A percentile compares a stretch with the other conserved stretches of the same genome.
Evolutionary conservation across 2,113 vertebrate species (phyloP).

Genomic region (Gadus chalcogrammus): DNA sequence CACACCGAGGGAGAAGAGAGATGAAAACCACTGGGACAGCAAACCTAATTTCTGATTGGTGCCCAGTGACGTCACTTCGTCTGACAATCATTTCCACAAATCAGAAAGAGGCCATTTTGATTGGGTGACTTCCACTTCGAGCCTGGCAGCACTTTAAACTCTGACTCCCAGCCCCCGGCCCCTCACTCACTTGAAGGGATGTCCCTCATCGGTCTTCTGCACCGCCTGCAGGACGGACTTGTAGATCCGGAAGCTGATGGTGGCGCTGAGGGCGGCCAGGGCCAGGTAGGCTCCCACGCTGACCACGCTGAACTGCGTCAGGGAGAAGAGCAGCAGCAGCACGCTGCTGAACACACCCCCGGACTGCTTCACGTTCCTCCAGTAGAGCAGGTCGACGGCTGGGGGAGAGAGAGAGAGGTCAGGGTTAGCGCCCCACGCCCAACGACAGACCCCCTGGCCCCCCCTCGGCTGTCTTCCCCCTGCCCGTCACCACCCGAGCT

Average conservation of each 20-base stretch:
- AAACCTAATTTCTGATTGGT: no score
- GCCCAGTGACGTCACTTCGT: no score
- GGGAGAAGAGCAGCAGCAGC: conserved; percentile 94
- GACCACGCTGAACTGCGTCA: conserved; percentile 98
- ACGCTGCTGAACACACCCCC: conserved; percentile 90
- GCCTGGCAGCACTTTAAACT: no score
- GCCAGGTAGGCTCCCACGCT: conserved; percentile 95
- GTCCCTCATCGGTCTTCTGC: conserved; percentile 97
- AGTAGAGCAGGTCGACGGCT: conserved; percentile 97
- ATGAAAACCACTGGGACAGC: no score
- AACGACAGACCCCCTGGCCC: background rate
- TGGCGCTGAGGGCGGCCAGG: conserved; percentile 91
- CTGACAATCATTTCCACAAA: no score
- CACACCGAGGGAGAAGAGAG: no score
- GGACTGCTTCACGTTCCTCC: conserved; percentile 95
- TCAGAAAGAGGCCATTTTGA: no score
- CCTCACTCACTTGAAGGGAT: conserved; percentile 91
- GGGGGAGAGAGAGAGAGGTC: conserved; percentile 39
- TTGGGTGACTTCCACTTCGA: background rate
- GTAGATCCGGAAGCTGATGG: conserved; percentile 99
- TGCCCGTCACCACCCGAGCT: background rate
- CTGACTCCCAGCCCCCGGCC: background rate
- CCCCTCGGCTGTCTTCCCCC: background rate
- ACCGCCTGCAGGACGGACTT: conserved; percentile 98
- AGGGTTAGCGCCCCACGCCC: conserved; percentile 15